Conservation (phyloP, 1,140 invertebrate genomes). For the Akabosia matsudoensis region DNA sequence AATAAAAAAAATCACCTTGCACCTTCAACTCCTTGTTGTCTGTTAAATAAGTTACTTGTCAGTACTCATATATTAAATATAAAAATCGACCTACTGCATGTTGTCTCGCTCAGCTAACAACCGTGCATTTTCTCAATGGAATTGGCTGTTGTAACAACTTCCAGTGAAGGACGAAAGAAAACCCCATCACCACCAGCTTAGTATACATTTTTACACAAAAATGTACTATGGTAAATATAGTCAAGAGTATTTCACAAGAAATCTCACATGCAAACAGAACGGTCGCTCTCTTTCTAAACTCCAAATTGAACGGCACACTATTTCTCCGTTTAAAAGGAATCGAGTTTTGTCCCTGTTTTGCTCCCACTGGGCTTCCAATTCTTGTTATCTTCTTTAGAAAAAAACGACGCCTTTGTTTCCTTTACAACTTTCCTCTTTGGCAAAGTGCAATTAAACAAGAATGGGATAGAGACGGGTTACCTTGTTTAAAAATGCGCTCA, state of each 20-base stretch:
- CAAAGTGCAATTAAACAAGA: not conserved
- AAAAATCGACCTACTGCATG: not conserved
- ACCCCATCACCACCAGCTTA: not conserved
- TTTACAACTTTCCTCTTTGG: not conserved
- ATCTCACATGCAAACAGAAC: constrained; percentile 4
- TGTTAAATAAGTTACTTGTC: not conserved
- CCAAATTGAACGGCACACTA: too few relatives aligned
- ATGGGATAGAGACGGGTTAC: not conserved
- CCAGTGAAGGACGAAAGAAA: not conserved
- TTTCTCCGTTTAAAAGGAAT: not conserved
- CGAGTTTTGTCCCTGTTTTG: not conserved
- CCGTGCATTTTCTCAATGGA: not conserved
- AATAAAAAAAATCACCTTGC: not conserved
- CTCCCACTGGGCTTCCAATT: not conserved
- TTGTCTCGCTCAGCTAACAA: not conserved
- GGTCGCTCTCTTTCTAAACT: too few relatives aligned
- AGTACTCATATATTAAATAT: not conserved
- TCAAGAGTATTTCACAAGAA: not conserved
- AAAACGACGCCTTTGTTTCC: not conserved
- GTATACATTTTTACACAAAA: not conserved
- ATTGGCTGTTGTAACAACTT: not conserved
- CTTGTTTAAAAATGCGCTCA: not conserved
- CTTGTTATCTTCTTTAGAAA: not conserved
- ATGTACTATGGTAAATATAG: too few relatives aligned
- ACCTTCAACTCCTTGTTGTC: not conserved